Base-by-base conservation (phyloP, 1,140 invertebrate genomes). In the Chionoecetes opilio region DNA sequence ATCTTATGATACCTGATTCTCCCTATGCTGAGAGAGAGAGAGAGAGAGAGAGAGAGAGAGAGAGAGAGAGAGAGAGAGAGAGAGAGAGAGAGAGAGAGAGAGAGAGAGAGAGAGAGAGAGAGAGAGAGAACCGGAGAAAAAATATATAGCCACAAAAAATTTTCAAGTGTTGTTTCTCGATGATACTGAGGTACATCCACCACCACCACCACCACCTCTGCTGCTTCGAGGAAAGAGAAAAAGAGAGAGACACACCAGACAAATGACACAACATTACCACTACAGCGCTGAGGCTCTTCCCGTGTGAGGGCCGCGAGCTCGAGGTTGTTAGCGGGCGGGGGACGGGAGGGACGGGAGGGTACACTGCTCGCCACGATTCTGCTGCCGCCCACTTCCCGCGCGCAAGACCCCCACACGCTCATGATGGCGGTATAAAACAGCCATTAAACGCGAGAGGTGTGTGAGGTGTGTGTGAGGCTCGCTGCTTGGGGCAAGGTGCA, bases 401-500 rank as follows among this genome's bases (percentile, higher is more conserved):
- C 63, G 9, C 63, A 63, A 35, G 46, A 53, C 63, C 89, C 89
- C 46, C 32, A 53, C 63, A 75, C 89, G 21, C 89, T 91, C 89
- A 91, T 91, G 34, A 91, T 75, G 31, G 89, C 29, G 89, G 89
- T 75, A 91, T 91, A 91, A 91, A 91, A 86, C 21, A 34, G 82
- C 37, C 37, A 84, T 84, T 53, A 86, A 86, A 53, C n/a, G 35
- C 37, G 34, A 17, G 92, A 93, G 75, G 92, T 46, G 82, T 53
- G 41, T 26, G n/a, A 85, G 91, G 34, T 11, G 92, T 46, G 82
- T 53, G 41, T 26, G n/a, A 85, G 91, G 34, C 8, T 31, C 5
- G 91, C 63, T 35, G 53, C 53, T 26, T 34, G 91, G 63, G 29
- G 63, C 14, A 41, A 14, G 35, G 75, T 3, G 91, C 41, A n/a